Percentiles rank a stretch among this genome's conserved stretches.
Evolutionary conservation across 1,140 invertebrate genomes (phyloP).

Genomic region (Anoplolepis gracilipes): DNA sequence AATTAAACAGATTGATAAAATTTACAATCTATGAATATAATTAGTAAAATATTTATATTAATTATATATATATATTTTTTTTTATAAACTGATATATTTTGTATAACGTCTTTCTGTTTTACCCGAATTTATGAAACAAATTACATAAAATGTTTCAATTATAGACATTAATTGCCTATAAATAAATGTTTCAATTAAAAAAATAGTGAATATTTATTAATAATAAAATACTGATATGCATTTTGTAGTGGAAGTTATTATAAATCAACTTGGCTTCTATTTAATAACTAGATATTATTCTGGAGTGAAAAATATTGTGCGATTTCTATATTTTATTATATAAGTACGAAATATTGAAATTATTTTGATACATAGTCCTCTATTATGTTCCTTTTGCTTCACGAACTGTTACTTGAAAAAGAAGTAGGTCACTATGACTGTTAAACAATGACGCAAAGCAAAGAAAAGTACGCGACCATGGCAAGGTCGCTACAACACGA

Average conservation of each 20-base stretch:
- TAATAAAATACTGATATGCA: neutral
- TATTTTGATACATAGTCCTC: neutral
- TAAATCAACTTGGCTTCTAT: neutral
- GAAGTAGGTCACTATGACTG: conserved; percentile 33
- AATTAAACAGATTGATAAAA: neutral
- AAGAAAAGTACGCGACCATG: conserved; percentile 38
- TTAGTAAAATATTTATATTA: too few species aligned
- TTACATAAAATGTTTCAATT: neutral
- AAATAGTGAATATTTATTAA: conserved; percentile 1
- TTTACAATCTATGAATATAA: too few species aligned
- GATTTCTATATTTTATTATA: conserved; percentile 1
- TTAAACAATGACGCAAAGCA: conserved; percentile 24
- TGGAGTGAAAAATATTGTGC: neutral
- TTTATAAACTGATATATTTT: too few species aligned
- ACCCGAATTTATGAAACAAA: neutral
- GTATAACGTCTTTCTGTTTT: neutral
- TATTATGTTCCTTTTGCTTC: neutral
- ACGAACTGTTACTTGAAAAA: conserved; percentile 30
- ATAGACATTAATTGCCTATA: neutral
- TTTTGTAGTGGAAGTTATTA: neutral
- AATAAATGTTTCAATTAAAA: conserved; percentile 3
- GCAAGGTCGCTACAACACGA: conserved; percentile 10
- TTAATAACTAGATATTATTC: neutral
- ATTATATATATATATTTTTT: too few species aligned
- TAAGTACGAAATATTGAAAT: neutral